Evolutionary conservation across 2,797 vertebrate species (phyloP).

Genomic region (Setipinna tenuifilis): DNA sequence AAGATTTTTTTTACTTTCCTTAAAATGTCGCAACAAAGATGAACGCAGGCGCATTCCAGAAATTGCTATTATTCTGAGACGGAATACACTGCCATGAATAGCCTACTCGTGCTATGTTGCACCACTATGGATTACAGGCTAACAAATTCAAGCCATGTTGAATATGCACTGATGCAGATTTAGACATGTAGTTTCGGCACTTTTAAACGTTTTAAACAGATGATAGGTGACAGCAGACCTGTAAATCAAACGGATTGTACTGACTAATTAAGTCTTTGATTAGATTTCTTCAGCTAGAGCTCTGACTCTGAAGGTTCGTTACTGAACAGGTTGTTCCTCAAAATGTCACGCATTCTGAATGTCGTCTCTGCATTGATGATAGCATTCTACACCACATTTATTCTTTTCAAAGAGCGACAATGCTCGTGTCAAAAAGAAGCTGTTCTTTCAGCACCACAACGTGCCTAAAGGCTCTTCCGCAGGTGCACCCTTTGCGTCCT

Average conservation of each 20-base stretch:
- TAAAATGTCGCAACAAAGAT: neutral
- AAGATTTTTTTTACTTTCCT: neutral
- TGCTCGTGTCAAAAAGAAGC: slow-evolving; percentile 53
- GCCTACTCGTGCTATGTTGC: neutral
- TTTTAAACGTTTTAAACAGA: neutral
- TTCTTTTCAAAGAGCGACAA: neutral
- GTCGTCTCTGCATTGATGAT: neutral
- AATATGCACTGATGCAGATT: neutral
- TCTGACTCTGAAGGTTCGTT: neutral
- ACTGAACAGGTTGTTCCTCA: slow-evolving; percentile 16
- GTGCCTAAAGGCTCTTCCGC: slow-evolving; percentile 60
- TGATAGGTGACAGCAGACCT: neutral
- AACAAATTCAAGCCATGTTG: neutral
- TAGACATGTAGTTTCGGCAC: neutral
- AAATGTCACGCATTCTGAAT: neutral
- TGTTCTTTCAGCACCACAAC: slow-evolving; percentile 72
- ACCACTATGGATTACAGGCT: neutral
- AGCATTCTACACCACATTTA: neutral
- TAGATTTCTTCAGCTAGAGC: neutral
- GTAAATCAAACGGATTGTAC: neutral
- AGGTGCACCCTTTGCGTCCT: slow-evolving; percentile 21
- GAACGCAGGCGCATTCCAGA: neutral
- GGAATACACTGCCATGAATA: neutral
- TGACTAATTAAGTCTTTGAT: neutral
- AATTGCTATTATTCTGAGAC: neutral